Percentiles rank a stretch among this genome's conserved stretches.
Evolutionary conservation across 2,797 vertebrate species (phyloP).

Genomic region (Emydoidea blandingii): DNA sequence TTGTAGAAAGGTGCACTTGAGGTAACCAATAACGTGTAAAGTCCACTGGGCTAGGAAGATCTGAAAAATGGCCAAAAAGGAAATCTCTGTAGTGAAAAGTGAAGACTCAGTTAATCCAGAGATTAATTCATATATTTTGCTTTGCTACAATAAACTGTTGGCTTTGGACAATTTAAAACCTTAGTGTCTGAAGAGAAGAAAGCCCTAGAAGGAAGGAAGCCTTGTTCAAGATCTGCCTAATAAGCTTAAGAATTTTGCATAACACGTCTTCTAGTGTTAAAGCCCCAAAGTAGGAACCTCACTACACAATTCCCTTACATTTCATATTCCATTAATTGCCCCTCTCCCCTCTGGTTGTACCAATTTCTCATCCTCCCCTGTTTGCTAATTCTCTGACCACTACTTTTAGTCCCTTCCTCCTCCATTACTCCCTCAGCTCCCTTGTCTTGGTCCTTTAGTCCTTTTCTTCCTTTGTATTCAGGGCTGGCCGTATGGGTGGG

Average conservation of each 20-base stretch:
- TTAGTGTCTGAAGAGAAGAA: conserved; percentile 1
- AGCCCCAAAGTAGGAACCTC: neutral
- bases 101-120: conserved; percentile 66
- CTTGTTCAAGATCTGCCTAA: neutral
- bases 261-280: neutral
- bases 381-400: neutral
- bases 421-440: neutral
- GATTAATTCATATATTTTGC: conserved; percentile 59
- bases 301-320: neutral
- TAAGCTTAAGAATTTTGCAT: neutral
- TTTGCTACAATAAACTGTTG: conserved; percentile 56
- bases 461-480: neutral
- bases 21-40: conserved; percentile 63
- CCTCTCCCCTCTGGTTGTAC: neutral
- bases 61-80: conserved; percentile 57
- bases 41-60: conserved; percentile 57
- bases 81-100: conserved; percentile 59
- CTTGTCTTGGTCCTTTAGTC: neutral
- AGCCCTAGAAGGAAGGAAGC: neutral
- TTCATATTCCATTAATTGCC: neutral
- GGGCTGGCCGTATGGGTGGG: too few species aligned
- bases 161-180: conserved; percentile 48
- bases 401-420: too few species aligned
- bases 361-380: neutral
- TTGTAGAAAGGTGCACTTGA: conserved; percentile 51